phyloP scores from a whole-genome alignment of 1,140 invertebrate genomes.

The Dreissena rostriformis region DNA sequence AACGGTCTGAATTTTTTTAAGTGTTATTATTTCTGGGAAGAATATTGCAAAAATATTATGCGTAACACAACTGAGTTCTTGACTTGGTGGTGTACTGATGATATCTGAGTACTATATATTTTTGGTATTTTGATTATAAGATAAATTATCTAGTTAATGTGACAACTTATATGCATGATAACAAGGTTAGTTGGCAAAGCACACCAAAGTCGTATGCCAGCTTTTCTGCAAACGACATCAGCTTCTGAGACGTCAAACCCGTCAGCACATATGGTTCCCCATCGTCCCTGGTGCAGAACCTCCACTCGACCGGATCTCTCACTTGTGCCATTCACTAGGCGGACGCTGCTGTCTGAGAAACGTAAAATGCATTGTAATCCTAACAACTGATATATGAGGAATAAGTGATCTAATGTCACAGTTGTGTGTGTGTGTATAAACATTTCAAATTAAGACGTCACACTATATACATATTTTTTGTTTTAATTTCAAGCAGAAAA shows the following conservation, averaged over 20 bases:
- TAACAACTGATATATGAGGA: background rate
- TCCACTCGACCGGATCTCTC: slow-evolving; percentile 29
- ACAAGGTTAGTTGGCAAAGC: background rate
- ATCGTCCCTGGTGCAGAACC: slow-evolving; percentile 51
- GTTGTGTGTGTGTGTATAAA: background rate
- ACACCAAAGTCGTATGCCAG: slow-evolving; percentile 53
- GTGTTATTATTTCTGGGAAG: background rate
- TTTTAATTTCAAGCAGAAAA: no score
- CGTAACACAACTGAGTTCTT: background rate
- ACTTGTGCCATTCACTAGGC: slow-evolving; percentile 32
- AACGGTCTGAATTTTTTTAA: background rate
- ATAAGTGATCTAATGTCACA: background rate
- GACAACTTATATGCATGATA: no score
- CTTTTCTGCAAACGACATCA: slow-evolving; percentile 68
- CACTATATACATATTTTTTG: no score
- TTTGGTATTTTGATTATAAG: no score
- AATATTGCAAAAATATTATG: background rate
- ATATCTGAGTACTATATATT: background rate
- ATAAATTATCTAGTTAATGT: no score
- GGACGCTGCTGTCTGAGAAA: slow-evolving; percentile 9
- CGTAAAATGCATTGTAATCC: background rate
- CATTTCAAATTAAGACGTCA: background rate
- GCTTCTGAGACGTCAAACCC: slow-evolving; percentile 61
- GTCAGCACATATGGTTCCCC: slow-evolving; percentile 73
- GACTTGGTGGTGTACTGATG: background rate